Conservation (phyloP, 2,113 vertebrate species). For the Cheilinus undulatus region DNA sequence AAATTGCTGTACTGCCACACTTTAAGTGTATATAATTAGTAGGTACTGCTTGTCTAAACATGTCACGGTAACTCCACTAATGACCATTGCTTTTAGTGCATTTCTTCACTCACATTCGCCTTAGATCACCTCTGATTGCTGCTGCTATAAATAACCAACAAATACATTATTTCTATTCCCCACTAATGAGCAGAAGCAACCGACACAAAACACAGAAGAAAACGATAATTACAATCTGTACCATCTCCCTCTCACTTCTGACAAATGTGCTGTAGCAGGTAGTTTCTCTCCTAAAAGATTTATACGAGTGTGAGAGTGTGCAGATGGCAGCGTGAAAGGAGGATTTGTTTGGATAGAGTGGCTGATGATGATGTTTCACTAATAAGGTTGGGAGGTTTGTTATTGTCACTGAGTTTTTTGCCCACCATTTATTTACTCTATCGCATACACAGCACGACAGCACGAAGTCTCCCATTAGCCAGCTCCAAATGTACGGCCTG, state of each 20-base stretch:
- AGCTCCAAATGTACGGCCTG: not conserved
- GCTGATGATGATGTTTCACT: not conserved
- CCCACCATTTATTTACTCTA: not conserved
- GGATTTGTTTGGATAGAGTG: not conserved
- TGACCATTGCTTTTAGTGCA: not conserved
- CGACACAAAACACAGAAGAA: not conserved
- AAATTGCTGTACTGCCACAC: not conserved
- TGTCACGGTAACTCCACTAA: not conserved
- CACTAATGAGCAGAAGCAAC: constrained; percentile 19
- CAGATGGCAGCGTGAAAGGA: not conserved
- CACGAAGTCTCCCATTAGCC: not conserved
- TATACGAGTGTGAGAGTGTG: not conserved
- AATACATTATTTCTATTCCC: not conserved
- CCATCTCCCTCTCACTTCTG: not conserved
- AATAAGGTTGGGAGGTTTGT: not conserved
- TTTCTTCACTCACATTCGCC: not conserved
- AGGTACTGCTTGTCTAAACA: not conserved
- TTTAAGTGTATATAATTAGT: not conserved
- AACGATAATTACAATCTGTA: not conserved
- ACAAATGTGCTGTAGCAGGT: constrained; percentile 3
- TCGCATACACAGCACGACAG: not conserved
- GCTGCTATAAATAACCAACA: not conserved
- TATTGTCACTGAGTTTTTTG: not conserved
- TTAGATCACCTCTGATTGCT: constrained; percentile 3
- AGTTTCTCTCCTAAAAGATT: not conserved